Conservation (phyloP, 2,797 vertebrate species). For the Kryptopterus vitreolus region DNA sequence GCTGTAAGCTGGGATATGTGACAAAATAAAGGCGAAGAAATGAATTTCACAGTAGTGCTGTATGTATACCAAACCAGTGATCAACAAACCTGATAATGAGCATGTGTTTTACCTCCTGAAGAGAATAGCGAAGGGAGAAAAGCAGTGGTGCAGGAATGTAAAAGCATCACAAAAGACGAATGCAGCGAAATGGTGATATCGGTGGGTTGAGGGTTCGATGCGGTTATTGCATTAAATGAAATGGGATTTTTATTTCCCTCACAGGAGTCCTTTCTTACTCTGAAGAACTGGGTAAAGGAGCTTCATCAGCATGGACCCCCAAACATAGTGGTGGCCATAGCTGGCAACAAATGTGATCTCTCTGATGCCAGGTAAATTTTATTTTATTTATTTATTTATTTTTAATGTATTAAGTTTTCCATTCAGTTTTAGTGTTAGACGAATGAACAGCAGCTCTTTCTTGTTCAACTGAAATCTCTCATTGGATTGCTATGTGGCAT, state of each 20-base stretch:
- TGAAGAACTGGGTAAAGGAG: conserved; percentile 99
- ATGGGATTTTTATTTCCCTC: neutral
- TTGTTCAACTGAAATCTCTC: neutral
- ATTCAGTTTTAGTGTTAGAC: neutral
- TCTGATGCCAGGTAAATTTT: conserved; percentile 85
- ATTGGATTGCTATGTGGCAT: neutral
- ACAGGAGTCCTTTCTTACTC: conserved; percentile 93
- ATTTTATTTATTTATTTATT: conserved; percentile 42
- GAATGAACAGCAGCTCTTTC: neutral
- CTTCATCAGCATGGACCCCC: conserved; percentile 95
- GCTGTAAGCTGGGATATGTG: too few species aligned
- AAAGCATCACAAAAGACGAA: neutral
- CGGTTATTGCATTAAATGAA: neutral
- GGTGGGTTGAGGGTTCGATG: too few species aligned
- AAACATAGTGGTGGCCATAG: conserved; percentile 96
- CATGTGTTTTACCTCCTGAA: too few species aligned
- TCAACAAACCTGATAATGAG: too few species aligned
- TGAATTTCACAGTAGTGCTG: too few species aligned
- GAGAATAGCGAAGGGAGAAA: too few species aligned
- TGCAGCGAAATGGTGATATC: neutral
- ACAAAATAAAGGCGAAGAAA: too few species aligned
- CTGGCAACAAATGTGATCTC: conserved; percentile 97
- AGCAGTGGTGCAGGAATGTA: too few species aligned
- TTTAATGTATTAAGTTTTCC: neutral
- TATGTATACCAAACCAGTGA: too few species aligned